Base-by-base conservation (phyloP, 1,140 invertebrate species). In the Drosophila grimshawi region DNA sequence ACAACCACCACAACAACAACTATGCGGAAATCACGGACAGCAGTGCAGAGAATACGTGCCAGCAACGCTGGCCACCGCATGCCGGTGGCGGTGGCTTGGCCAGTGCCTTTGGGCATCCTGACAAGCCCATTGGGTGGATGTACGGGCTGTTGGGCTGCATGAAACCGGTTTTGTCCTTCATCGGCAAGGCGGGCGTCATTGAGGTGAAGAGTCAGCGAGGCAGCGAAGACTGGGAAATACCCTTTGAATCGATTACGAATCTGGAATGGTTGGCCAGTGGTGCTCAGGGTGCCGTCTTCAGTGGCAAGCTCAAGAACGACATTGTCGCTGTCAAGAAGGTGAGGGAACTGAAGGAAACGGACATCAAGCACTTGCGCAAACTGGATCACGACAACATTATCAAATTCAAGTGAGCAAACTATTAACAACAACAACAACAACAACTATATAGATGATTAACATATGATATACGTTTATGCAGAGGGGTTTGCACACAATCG, bases 341-440 rank as follows among this genome's bases (percentile, higher is more conserved):
- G 5, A 94, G 96, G 63, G 97, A 99, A 83, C 95, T 97, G 77
- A 96, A 96, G 88, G 98, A 99, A 93, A 98, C 98, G 27, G 97
- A 99, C 90, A 98, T 99, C 64, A 96, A 95, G 81, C 98, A 99
- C 93, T 94, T 99, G 32, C 94, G 97, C 48, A 98, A 99, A 93
- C 94, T 99, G 32, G 98, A 99, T 91, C 98, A 99, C 93, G 96
- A 97, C 4, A 99, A 99, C 92, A 98, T 99, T 82, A 98, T 99
- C 52, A 96, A 97, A 89, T 99, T 99, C 91, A 97, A 97, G 95
- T 97, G 92, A 91, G 91, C 19, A 19, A 19, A 19, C 19, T 19
- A 19, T 19, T 90, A 32, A 0, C 37, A 19, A 29, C 6, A 30
- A 0, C 37, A 19, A 29, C 6, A 30, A 5, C 3, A 29, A 29